phyloP scores from a whole-genome alignment of 2,797 vertebrate species.

The Alcedo quadribrachys region DNA sequence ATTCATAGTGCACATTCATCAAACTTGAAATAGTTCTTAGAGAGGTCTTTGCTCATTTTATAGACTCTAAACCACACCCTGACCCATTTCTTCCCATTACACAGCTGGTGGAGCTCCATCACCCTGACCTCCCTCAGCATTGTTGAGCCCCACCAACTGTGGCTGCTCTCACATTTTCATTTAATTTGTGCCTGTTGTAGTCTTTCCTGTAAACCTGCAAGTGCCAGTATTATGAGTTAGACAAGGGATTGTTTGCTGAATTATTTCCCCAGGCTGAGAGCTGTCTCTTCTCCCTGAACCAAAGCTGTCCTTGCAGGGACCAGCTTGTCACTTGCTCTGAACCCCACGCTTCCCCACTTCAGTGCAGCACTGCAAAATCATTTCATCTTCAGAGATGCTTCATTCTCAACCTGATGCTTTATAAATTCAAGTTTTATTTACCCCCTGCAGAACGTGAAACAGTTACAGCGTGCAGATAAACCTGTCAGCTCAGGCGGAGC shows the following conservation, averaged over 20 bases:
- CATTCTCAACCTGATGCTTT: neutral
- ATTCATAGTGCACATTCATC: neutral
- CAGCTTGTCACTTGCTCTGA: neutral
- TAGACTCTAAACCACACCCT: neutral
- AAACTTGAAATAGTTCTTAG: neutral
- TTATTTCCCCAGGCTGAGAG: neutral
- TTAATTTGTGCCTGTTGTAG: neutral
- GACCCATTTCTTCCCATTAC: neutral
- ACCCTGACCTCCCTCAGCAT: neutral
- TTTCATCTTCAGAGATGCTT: neutral
- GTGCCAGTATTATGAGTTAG: neutral
- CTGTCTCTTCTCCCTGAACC: neutral
- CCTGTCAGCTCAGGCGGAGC: neutral
- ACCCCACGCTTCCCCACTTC: neutral
- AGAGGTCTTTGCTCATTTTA: accelerated
- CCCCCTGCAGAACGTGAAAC: neutral
- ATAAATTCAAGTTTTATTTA: neutral
- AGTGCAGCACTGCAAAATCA: neutral
- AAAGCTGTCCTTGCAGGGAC: neutral
- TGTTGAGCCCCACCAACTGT: accelerated
- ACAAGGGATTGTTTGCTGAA: neutral
- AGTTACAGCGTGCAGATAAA: accelerated
- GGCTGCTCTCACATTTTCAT: neutral
- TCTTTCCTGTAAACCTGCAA: neutral
- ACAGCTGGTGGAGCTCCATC: neutral